Conservation (phyloP, 2,113 vertebrate genomes). For the Rhagologus leucostigma region DNA sequence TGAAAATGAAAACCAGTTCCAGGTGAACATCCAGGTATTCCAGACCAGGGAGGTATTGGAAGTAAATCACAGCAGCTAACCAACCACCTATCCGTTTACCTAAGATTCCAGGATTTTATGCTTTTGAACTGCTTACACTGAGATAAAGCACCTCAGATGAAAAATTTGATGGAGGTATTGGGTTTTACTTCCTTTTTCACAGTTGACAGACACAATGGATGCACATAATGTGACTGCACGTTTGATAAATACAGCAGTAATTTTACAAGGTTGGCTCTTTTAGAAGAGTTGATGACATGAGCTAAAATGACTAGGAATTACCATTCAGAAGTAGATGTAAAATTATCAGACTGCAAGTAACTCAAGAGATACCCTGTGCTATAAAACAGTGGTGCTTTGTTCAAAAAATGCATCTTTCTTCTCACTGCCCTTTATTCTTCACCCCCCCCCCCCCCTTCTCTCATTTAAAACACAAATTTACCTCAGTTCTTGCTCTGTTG, state of each 20-base stretch:
- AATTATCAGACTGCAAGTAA: background rate
- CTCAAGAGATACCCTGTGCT: background rate
- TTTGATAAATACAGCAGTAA: background rate
- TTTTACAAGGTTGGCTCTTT: background rate
- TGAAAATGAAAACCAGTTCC: background rate
- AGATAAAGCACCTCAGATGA: background rate
- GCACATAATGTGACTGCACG: background rate
- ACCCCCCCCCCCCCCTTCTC: background rate
- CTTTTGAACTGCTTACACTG: background rate
- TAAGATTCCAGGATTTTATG: background rate
- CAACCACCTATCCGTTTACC: background rate
- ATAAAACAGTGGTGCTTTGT: background rate
- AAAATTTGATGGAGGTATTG: background rate
- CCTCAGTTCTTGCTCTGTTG: background rate
- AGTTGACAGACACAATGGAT: background rate
- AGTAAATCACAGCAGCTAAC: background rate
- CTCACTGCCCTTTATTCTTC: background rate
- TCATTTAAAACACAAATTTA: constrained; percentile 29
- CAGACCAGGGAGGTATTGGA: background rate
- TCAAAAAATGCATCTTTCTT: background rate
- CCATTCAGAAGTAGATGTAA: background rate
- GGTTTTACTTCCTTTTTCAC: background rate
- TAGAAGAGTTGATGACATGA: background rate
- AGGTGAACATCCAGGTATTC: background rate
- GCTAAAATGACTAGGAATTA: background rate